Evolutionary conservation across 2,113 vertebrate species (phyloP), one percentile per base, ranked within the genome.

Genomic region (Thamnaconus septentrionalis): DNA sequence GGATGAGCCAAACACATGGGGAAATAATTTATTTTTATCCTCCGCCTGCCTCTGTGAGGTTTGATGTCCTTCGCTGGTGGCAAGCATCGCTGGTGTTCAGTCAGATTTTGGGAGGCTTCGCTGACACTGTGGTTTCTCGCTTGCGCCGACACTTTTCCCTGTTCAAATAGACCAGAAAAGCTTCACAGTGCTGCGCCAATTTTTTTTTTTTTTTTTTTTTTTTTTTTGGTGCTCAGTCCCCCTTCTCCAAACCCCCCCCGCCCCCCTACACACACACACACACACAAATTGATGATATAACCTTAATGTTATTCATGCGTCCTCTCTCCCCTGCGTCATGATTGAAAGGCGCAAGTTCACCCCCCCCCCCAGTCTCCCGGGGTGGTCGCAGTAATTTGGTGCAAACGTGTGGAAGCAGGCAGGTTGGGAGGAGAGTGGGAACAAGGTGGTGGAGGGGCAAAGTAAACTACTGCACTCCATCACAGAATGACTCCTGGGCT

Each of bases 341-440:
- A 81, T 75, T 74, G 71, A 78, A 75, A 58, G 79, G 52, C 68
- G 61, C 54, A 1, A 59, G 76, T 72, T 65, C 41, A 11, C 55
- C 7, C 45, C 56, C 61, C 18, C 18, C 2, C 18, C 18, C 43
- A 9, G 3, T 59, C 59, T 75, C 74, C 1, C 39, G 56, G 49
- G 73, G 74, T 62, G 76, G 68, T 56, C 44, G 0, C 10, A 59
- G 76, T 64, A 31, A 67, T 84, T 76, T 65, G 52, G 54, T 63
- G 61, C 41, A 71, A 72, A 31, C n/a, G 47, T 9, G 59, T 8
- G 52, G 63, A 44, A 58, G 58, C 7, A 51, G 53, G 52, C 54
- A 18, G 64, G 75, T 66, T 8, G 61, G 64, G 61, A 44, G 69
- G 58, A 68, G 52, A 62, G 59, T 39, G 69, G 61, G 48, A 18